Percentiles rank a stretch among this genome's conserved stretches.
These are phyloP conservation scores for Electrona antarctica DNA, from an alignment of 2,113 vertebrate genomes.

Conservation along the genomic window DNA sequence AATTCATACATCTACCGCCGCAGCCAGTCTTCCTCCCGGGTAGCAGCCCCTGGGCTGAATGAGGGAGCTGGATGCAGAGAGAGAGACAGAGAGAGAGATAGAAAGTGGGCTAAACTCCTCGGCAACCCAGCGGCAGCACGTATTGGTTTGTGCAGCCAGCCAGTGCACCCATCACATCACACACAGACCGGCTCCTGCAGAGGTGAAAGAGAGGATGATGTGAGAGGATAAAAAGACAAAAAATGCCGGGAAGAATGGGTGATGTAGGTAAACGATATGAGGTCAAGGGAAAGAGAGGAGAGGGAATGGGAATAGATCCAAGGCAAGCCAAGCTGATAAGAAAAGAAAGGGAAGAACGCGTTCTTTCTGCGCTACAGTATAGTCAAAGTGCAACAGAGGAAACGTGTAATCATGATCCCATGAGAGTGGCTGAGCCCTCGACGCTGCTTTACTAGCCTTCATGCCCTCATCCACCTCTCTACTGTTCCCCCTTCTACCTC, in stretches of 20 bases:
- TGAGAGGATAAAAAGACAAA: not conserved
- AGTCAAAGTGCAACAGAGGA: constrained; percentile 31
- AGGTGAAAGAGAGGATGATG: not conserved
- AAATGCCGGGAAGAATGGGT: not conserved
- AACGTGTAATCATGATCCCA: constrained; percentile 32
- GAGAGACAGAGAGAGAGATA: too few species aligned
- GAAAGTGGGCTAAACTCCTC: not conserved
- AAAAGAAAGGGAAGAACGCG: constrained; percentile 14
- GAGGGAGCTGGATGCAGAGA: constrained; percentile 11
- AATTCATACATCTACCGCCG: constrained; percentile 51
- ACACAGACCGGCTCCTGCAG: not conserved
- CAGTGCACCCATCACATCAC: not conserved
- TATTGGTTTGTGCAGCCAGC: constrained; percentile 11
- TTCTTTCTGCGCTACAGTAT: constrained; percentile 13
- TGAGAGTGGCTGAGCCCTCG: not conserved
- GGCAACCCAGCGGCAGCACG: constrained; percentile 25
- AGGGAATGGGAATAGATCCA: not conserved
- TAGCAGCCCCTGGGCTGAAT: constrained; percentile 32
- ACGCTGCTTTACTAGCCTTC: not conserved
- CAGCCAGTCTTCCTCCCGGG: constrained; percentile 8
- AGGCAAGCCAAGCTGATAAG: not conserved
- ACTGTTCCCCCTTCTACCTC: constrained; percentile 4
- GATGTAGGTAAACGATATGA: not conserved
- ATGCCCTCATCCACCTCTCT: constrained; percentile 13
- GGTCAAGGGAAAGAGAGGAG: not conserved